phyloP scores from a whole-genome alignment of 2,113 vertebrate species.

The Ondatra zibethicus region DNA sequence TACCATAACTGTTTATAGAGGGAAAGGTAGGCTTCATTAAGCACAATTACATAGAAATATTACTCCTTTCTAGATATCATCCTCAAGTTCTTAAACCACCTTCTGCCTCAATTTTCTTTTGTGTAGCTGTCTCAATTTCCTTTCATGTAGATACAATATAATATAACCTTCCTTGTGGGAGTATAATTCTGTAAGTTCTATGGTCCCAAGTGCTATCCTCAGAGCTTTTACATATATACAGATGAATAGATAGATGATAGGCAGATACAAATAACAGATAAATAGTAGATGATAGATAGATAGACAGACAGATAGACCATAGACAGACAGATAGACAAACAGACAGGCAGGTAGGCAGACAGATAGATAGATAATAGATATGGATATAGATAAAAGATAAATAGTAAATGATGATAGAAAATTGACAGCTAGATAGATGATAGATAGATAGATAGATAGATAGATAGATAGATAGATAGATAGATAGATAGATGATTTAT shows the following conservation, averaged over 20 bases:
- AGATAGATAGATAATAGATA: background rate
- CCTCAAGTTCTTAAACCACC: background rate
- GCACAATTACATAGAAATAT: background rate
- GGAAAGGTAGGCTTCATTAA: background rate
- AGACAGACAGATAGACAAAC: background rate
- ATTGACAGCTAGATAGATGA: too few species aligned
- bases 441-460: too few species aligned
- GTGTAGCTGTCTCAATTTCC: background rate
- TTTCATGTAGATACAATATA: slow-evolving; percentile 1
- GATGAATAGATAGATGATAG: background rate
- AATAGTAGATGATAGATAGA: background rate
- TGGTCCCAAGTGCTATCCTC: background rate
- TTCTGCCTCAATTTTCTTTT: background rate
- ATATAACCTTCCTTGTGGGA: background rate
- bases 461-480: too few species aligned
- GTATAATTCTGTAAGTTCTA: background rate
- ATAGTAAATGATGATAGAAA: background rate
- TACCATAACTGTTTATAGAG: background rate
- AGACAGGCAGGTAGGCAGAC: background rate
- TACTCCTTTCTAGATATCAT: background rate
- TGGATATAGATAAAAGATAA: background rate
- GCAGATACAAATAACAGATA: background rate
- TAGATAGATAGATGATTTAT: too few species aligned
- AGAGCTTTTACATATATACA: background rate
- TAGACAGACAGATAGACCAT: background rate